These are phyloP conservation scores for Prochilodus magdalenae DNA, from an alignment of 2,113 vertebrate genomes.

Conservation along the genomic window DNA sequence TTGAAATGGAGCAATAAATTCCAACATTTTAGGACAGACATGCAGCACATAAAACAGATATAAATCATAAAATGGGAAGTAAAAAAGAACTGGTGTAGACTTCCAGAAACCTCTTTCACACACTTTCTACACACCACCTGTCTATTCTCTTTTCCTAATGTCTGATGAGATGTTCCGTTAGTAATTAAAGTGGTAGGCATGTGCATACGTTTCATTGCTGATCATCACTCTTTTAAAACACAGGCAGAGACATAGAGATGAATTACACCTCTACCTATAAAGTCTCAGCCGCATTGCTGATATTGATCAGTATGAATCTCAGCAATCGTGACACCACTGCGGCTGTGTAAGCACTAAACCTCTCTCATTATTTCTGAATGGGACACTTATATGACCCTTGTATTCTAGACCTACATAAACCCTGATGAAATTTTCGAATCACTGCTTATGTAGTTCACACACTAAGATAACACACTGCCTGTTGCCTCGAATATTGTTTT, in stretches of 20 bases:
- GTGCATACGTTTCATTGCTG: slow-evolving; percentile 14
- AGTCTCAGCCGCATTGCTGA: neutral
- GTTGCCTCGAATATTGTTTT: too few species aligned
- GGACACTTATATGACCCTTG: too few species aligned
- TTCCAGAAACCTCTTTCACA: neutral
- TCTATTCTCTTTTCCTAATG: neutral
- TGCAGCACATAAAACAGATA: neutral
- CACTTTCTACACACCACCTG: neutral
- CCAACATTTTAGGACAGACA: neutral
- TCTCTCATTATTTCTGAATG: slow-evolving; percentile 34
- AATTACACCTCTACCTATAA: slow-evolving; percentile 7
- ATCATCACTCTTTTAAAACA: slow-evolving; percentile 12
- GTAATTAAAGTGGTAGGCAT: neutral
- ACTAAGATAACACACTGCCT: too few species aligned
- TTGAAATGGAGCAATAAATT: slow-evolving; percentile 6
- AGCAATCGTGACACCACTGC: slow-evolving; percentile 35
- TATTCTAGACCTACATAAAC: too few species aligned
- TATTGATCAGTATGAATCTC: slow-evolving; percentile 36
- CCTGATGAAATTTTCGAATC: too few species aligned
- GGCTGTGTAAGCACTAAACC: slow-evolving; percentile 19
- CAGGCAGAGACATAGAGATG: neutral
- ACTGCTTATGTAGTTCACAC: too few species aligned
- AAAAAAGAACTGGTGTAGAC: neutral
- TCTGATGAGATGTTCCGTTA: neutral
- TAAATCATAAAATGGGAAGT: neutral